A percentile compares a stretch with the other conserved stretches of the same genome.
Conservation (phyloP, 2,113 vertebrate species). For the Gallinago media region DNA sequence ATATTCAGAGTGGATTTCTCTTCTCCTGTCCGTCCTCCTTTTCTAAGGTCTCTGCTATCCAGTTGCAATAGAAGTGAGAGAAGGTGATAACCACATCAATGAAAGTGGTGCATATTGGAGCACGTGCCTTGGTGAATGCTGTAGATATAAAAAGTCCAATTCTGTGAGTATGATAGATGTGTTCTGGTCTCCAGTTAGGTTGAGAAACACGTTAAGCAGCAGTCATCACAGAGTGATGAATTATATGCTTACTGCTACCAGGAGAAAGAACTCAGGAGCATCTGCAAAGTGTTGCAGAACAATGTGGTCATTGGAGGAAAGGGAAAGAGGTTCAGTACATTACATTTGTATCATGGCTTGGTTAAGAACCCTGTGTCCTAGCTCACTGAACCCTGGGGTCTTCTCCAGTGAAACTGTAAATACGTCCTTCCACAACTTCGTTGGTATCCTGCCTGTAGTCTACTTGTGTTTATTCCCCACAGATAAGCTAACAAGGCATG, state of each 20-base stretch:
- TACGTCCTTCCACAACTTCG: not conserved
- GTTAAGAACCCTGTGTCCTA: not conserved
- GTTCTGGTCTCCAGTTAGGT: not conserved
- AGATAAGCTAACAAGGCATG: not conserved
- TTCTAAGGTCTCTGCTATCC: not conserved
- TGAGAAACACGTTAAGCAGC: not conserved
- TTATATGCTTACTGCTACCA: not conserved
- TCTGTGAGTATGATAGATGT: not conserved
- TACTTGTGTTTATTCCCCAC: rapidly evolving
- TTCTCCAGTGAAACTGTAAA: not conserved
- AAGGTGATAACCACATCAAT: not conserved
- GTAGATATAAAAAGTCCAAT: not conserved
- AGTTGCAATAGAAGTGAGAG: not conserved
- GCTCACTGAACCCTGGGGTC: not conserved
- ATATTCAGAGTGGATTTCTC: not conserved
- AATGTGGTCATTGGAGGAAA: not conserved
- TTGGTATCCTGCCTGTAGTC: not conserved
- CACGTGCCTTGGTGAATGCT: not conserved
- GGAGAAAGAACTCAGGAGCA: not conserved
- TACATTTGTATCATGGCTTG: not conserved
- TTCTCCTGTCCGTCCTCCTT: not conserved
- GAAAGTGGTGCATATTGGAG: not conserved
- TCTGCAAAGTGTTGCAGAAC: not conserved
- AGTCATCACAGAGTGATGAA: not conserved
- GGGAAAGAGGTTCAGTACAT: not conserved